A percentile compares a stretch with the other conserved stretches of the same genome.
Conservation (phyloP, 1,140 invertebrate genomes). For the Subanguina moxae region DNA sequence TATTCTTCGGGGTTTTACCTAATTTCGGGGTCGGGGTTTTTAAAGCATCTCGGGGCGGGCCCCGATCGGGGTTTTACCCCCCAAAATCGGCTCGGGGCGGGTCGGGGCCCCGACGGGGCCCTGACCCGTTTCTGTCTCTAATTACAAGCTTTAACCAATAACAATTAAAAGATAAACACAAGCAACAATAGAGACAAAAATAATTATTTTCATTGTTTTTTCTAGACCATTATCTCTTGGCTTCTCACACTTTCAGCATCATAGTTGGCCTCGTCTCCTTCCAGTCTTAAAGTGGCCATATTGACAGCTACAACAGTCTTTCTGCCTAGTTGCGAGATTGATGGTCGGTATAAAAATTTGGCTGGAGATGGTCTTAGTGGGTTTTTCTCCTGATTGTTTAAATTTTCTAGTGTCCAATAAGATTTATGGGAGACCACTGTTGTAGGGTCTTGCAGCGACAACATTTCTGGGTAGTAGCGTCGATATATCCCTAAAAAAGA, state of each 20-base stretch:
- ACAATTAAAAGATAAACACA: background rate
- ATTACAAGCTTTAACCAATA: too few species aligned
- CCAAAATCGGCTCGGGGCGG: too few species aligned
- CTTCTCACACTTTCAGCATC: conserved; percentile 23
- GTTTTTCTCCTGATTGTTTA: conserved; percentile 16
- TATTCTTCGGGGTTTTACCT: too few species aligned
- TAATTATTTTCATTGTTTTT: background rate
- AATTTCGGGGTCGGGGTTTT: too few species aligned
- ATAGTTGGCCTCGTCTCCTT: conserved; percentile 39
- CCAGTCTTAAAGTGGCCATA: conserved; percentile 41
- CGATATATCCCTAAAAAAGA: conserved; percentile 43
- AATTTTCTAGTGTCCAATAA: conserved; percentile 46
- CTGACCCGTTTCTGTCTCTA: too few species aligned
- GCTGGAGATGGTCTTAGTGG: conserved; percentile 34
- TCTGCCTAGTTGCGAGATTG: conserved; percentile 19
- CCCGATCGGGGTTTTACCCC: too few species aligned
- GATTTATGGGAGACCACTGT: conserved; percentile 40
- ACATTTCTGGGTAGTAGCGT: conserved; percentile 41
- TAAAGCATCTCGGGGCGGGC: too few species aligned
- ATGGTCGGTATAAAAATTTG: conserved; percentile 28
- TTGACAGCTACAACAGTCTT: conserved; percentile 44
- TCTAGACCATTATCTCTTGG: conserved; percentile 4
- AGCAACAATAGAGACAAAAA: background rate
- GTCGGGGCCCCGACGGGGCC: too few species aligned
- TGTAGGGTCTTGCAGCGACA: conserved; percentile 32